A percentile compares a stretch with the other conserved stretches of the same genome.
phyloP scores from a whole-genome alignment of 92 coral and sea anemone species.

The Pocillopora meandrina region DNA sequence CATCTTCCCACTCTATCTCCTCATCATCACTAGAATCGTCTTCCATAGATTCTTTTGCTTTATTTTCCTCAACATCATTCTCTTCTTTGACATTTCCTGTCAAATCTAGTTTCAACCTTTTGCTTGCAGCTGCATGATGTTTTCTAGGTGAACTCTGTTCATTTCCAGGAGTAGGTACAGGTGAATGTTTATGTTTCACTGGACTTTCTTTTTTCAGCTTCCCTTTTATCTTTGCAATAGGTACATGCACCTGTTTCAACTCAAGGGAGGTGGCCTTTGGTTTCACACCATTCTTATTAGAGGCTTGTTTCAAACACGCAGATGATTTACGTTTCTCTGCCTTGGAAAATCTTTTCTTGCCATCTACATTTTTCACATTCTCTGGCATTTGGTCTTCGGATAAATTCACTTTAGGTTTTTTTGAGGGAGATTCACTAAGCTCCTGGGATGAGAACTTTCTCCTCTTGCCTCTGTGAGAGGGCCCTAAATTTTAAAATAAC shows the following conservation, averaged over 20 bases:
- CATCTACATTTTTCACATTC: background rate
- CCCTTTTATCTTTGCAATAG: background rate
- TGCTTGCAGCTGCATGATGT: background rate
- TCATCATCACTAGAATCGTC: constrained; percentile 52
- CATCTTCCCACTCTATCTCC: constrained; percentile 89
- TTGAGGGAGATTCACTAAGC: background rate
- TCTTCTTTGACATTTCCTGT: background rate
- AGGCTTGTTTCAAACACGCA: background rate
- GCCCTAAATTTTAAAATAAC: background rate
- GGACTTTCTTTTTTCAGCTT: constrained; percentile 9
- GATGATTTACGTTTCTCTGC: background rate
- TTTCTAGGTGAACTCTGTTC: constrained; percentile 18
- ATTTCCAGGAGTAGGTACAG: constrained; percentile 2
- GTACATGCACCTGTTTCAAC: background rate
- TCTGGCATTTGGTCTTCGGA: background rate
- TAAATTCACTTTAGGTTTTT: constrained; percentile 23
- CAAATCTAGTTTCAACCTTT: constrained; percentile 13
- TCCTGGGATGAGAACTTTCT: constrained; percentile 11
- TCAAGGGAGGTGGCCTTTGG: background rate
- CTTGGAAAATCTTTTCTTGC: background rate
- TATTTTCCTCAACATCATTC: background rate
- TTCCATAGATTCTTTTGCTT: background rate
- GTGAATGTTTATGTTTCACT: background rate
- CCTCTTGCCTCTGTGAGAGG: background rate
- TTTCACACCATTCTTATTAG: background rate